Evolutionary conservation across 2,797 vertebrate genomes (phyloP).

Genomic region (Bovichtus diacanthus): DNA sequence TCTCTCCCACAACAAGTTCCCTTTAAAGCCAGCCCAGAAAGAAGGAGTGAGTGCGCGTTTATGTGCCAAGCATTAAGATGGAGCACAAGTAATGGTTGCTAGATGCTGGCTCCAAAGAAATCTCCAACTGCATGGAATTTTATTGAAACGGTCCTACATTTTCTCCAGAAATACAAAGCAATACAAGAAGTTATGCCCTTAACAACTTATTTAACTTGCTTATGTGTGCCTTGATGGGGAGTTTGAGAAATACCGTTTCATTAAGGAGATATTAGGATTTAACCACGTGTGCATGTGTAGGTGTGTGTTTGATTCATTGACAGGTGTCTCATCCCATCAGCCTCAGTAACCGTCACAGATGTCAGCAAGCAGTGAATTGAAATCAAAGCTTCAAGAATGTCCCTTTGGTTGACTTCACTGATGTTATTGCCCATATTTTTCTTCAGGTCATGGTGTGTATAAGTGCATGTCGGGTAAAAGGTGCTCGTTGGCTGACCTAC

Average conservation of each 20-base stretch:
- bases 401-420: neutral
- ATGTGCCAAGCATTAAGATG: conserved; percentile 33
- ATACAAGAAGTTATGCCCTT: neutral
- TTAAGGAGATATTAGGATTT: neutral
- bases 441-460: conserved; percentile 19
- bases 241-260: neutral
- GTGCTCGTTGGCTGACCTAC: conserved; percentile 91
- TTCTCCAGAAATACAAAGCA: conserved; percentile 2
- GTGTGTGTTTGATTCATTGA: conserved; percentile 34
- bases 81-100: conserved; percentile 41
- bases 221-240: neutral
- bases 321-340: conserved; percentile 10
- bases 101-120: conserved; percentile 18
- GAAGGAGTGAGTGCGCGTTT: conserved; percentile 25
- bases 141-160: conserved; percentile 7
- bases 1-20: conserved; percentile 64
- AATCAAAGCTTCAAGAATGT: conserved; percentile 10
- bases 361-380: neutral
- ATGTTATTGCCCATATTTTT: conserved; percentile 4
- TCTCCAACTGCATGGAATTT: conserved; percentile 7
- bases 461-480: conserved; percentile 3
- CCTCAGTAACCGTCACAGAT: conserved; percentile 6
- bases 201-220: neutral
- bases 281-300: neutral
- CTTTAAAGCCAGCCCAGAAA: conserved; percentile 38